Evolutionary conservation across 2,888 invertebrate genomes (phyloP).

Genomic region (Lithophane socia): DNA sequence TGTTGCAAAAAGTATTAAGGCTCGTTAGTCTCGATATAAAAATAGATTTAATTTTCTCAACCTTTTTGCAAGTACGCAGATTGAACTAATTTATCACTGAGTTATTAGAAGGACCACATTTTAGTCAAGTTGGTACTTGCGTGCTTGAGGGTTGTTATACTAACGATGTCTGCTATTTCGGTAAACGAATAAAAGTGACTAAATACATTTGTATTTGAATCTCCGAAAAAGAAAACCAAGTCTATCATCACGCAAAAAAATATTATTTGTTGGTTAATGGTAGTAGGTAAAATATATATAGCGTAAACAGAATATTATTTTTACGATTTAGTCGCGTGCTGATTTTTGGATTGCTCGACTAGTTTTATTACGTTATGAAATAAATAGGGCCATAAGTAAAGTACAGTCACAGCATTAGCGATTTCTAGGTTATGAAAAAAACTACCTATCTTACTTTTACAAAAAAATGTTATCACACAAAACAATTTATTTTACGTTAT

Average conservation of each 20-base stretch:
- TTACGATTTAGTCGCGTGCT: slow-evolving; percentile 27
- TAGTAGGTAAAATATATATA: background rate
- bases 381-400: slow-evolving; percentile 1
- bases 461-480: background rate
- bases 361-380: slow-evolving; percentile 13
- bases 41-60: background rate
- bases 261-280: background rate
- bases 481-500: background rate
- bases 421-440: background rate
- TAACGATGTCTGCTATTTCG: slow-evolving; percentile 36
- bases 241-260: slow-evolving; percentile 16
- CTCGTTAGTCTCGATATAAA: background rate
- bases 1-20: background rate
- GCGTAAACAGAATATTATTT: slow-evolving; percentile 14
- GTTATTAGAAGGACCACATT: slow-evolving; percentile 20
- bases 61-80: background rate
- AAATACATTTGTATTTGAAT: slow-evolving; percentile 1
- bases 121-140: slow-evolving; percentile 7
- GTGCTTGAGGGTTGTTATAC: slow-evolving; percentile 15
- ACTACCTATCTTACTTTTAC: background rate
- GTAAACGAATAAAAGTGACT: slow-evolving; percentile 7
- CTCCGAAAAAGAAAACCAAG: background rate
- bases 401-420: background rate
- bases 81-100: slow-evolving; percentile 22
- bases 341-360: background rate